These are phyloP conservation scores for Gymnogyps californianus DNA, from an alignment of 2,113 vertebrate genomes.

Conservation along the genomic window DNA sequence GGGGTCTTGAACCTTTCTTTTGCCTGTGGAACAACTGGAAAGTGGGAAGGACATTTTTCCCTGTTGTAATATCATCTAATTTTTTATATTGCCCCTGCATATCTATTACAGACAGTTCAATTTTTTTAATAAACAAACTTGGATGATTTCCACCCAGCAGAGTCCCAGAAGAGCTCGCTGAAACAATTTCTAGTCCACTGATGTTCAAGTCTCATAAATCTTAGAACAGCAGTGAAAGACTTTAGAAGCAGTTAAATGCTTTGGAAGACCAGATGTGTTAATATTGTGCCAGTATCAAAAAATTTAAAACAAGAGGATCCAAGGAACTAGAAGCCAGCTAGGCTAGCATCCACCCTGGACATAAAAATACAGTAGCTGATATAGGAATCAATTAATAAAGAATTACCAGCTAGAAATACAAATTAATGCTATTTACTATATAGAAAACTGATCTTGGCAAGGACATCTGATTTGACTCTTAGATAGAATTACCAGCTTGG, in stretches of 20 bases:
- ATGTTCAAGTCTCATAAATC: not conserved
- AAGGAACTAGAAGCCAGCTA: not conserved
- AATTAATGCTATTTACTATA: not conserved
- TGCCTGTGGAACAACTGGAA: not conserved
- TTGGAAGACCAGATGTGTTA: not conserved
- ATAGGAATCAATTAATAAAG: not conserved
- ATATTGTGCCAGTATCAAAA: not conserved
- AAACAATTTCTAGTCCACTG: not conserved
- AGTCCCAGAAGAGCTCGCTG: not conserved
- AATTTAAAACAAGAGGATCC: not conserved
- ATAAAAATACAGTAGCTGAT: not conserved
- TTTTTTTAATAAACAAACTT: constrained; percentile 6
- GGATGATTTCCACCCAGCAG: not conserved
- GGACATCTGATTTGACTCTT: not conserved
- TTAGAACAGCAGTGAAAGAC: not conserved
- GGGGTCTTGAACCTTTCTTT: not conserved
- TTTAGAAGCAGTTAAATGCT: not conserved
- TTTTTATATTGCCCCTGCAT: not conserved
- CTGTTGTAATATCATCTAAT: not conserved
- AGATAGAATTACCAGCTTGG: not conserved
- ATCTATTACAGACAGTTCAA: not conserved
- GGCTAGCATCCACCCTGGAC: not conserved
- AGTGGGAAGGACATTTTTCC: not conserved
- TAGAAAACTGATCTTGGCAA: not conserved
- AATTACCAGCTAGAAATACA: not conserved